Evolutionary conservation across 2,888 invertebrate genomes (phyloP).

Genomic region (Lasioglossum leucozonium): DNA sequence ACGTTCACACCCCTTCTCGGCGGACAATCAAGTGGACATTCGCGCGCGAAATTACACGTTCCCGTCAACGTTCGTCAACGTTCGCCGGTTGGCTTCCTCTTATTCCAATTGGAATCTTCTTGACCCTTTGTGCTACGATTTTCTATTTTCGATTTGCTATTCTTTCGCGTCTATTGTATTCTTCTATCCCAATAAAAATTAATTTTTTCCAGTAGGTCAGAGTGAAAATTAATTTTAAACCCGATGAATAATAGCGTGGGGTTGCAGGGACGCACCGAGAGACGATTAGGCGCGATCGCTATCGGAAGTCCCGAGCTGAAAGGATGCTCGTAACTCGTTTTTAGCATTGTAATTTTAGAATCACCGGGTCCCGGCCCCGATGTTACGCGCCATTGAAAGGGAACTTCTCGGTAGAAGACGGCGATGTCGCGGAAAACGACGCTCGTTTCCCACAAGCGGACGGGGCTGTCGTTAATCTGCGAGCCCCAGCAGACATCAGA

Average conservation of each 20-base stretch:
- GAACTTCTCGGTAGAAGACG: constrained; percentile 72
- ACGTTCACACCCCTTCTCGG: not conserved
- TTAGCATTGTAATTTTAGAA: constrained; percentile 49
- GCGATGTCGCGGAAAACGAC: constrained; percentile 79
- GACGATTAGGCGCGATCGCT: not conserved
- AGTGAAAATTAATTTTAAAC: too few relatives aligned
- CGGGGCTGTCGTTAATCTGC: constrained; percentile 59
- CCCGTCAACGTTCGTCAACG: not conserved
- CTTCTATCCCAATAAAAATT: too few relatives aligned
- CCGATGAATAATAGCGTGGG: too few relatives aligned
- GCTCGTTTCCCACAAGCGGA: constrained; percentile 75
- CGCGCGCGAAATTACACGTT: constrained; percentile 4
- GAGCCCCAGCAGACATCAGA: constrained; percentile 72
- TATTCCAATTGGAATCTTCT: not conserved
- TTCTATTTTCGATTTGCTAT: too few relatives aligned
- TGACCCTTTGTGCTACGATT: not conserved
- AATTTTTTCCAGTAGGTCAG: too few relatives aligned
- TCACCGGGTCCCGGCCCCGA: not conserved
- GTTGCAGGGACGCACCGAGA: too few relatives aligned
- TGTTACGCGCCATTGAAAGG: not conserved
- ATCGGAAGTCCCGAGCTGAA: not conserved
- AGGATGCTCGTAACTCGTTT: constrained; percentile 38
- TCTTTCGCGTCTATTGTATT: too few relatives aligned
- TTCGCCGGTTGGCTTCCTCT: not conserved
- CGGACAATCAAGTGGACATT: not conserved